Conservation (phyloP, 1,140 invertebrate genomes). For the Drosophila auraria region DNA sequence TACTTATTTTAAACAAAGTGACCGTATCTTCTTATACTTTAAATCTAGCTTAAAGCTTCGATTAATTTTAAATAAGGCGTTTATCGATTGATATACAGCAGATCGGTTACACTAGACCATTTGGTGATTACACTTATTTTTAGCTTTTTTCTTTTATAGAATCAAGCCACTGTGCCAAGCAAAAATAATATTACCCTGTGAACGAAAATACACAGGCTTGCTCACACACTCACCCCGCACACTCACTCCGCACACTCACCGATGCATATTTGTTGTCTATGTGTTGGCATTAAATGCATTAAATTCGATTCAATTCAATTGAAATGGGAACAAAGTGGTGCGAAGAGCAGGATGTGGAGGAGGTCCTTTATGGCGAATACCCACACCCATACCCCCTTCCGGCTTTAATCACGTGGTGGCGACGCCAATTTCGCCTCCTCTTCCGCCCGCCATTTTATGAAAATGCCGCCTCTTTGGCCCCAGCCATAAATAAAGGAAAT, state of each 20-base stretch:
- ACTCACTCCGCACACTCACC: constrained; percentile 1
- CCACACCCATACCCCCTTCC: neutral
- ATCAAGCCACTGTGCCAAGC: constrained; percentile 14
- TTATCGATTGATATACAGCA: too few species aligned
- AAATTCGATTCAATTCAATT: constrained; percentile 67
- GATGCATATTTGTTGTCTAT: constrained; percentile 16
- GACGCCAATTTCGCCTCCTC: constrained; percentile 57
- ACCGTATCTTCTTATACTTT: too few species aligned
- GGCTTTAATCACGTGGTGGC: constrained; percentile 64
- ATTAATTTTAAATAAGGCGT: too few species aligned
- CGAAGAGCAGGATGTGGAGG: neutral
- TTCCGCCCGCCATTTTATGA: constrained; percentile 6
- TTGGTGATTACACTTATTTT: too few species aligned
- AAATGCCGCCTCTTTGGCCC: constrained; percentile 54
- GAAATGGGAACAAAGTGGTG: constrained; percentile 50
- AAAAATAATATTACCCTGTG: constrained; percentile 32
- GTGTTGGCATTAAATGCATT: constrained; percentile 33
- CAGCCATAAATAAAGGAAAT: constrained; percentile 59
- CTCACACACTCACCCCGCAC: neutral
- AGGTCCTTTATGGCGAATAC: constrained; percentile 4
- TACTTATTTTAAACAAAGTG: too few species aligned
- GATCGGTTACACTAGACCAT: too few species aligned
- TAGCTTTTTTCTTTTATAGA: neutral
- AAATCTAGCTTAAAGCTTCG: too few species aligned
- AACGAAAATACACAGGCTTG: constrained; percentile 9